Evolutionary conservation across 2,888 invertebrate genomes (phyloP), one percentile per base, ranked within the genome.

Genomic region (Diabrotica balteata): DNA sequence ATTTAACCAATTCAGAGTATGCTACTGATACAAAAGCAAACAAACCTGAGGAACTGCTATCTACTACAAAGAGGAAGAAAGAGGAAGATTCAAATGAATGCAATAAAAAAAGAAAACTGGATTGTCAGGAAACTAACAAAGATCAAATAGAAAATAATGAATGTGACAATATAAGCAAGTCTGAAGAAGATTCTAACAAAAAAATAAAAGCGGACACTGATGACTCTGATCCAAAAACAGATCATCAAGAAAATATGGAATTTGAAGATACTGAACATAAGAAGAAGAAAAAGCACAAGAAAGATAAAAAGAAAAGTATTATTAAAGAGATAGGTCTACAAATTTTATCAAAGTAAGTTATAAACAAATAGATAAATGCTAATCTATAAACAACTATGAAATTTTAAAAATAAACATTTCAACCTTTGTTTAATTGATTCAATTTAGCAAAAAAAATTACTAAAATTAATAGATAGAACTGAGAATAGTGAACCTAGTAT

Each of bases 301-400:
- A 85, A 70, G 80, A 84, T 9, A 87, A 84, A 69, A 84, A 83
- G 67, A 84, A 82, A 65, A 77, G 81, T 62, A 75, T 77, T 63
- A 79, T 84, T 57, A 83, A 83, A 67, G 84, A 84, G 64, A 71
- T 83, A 55, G 87, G 87, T 22, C 78, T 89, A 54, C 86, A 90
- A 83, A 86, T 92, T 42, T 85, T 93, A 76, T 86, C 91, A 1
- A 95, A 94, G 84, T 86, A 82, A 80, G 81, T 80, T 11, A n/a
- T n/a, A n/a, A n/a, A n/a, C n/a, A n/a, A 1, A 32, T 32, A 2
- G 1, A 5, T 32, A 32, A 32, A 32, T 32, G 4, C 32, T 32
- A 5, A 32, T 32, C 4, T 32, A 32, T 32, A 32, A 32, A 32
- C 32, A 5, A 32, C 5, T 32, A 32, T 32, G 4, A 32, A 32